Conservation (phyloP, 2,113 vertebrate genomes). For the Oceanites oceanicus region DNA sequence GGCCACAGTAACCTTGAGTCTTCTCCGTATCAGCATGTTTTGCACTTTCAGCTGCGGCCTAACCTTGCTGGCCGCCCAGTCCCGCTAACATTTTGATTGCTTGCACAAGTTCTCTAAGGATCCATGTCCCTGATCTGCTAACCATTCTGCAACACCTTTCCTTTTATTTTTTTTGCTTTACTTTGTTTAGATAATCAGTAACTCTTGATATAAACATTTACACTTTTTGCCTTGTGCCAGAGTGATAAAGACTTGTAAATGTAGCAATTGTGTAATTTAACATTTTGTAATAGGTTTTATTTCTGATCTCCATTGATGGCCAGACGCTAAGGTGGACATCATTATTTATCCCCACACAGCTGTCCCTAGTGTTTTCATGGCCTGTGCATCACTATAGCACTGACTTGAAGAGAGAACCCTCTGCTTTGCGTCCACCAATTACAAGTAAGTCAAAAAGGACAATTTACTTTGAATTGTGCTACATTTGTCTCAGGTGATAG, state of each 20-base stretch:
- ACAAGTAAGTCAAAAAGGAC: not conserved
- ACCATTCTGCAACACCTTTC: no score
- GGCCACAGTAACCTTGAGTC: no score
- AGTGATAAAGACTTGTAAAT: not conserved
- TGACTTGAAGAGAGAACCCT: not conserved
- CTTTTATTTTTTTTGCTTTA: not conserved
- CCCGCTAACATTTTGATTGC: no score
- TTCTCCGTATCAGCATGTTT: no score
- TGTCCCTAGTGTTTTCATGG: not conserved
- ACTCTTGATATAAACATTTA: not conserved
- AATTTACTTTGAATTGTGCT: not conserved
- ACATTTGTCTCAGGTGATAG: not conserved
- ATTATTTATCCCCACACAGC: not conserved
- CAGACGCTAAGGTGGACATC: not conserved
- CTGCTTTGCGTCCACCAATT: not conserved
- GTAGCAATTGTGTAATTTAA: not conserved
- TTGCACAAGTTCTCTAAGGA: no score
- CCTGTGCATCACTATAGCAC: no score
- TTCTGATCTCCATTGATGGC: not conserved
- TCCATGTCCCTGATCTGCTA: no score
- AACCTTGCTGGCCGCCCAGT: no score
- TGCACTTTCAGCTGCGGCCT: no score
- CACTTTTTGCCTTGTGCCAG: not conserved
- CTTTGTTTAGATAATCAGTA: not conserved
- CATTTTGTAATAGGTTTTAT: not conserved